Conservation (phyloP, 2,113 vertebrate species). For the Ceuthmochares aereus region DNA sequence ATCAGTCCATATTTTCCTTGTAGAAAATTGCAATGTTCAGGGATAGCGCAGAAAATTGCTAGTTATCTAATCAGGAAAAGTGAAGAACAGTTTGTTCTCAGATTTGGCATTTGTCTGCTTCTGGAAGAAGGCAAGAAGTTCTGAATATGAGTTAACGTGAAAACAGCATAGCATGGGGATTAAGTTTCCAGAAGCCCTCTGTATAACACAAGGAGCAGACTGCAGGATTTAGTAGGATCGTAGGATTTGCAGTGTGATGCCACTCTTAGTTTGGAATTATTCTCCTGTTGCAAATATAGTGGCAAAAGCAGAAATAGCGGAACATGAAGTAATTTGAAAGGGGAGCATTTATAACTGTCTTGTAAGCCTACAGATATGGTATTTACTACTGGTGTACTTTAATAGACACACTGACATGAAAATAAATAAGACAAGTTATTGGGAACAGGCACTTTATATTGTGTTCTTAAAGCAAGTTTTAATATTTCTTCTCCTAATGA, state of each 20-base stretch:
- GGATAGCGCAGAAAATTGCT: slow-evolving; percentile 59
- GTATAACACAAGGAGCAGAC: not conserved
- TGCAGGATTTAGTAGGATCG: not conserved
- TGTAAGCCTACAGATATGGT: not conserved
- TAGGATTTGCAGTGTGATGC: not conserved
- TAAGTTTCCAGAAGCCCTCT: not conserved
- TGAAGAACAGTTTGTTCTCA: slow-evolving; percentile 20
- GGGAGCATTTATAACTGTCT: not conserved
- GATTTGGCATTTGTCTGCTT: slow-evolving; percentile 7
- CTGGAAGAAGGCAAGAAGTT: slow-evolving; percentile 7
- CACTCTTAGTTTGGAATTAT: not conserved
- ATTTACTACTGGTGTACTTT: not conserved
- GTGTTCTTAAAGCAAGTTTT: not conserved
- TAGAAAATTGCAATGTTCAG: slow-evolving; percentile 45
- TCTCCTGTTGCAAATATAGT: not conserved
- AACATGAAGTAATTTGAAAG: not conserved
- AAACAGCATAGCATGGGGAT: not conserved
- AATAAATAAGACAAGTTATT: not conserved
- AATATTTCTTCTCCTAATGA: not conserved
- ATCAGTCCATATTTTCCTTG: slow-evolving; percentile 3
- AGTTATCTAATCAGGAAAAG: slow-evolving; percentile 6
- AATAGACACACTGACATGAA: not conserved
- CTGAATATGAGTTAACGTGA: not conserved
- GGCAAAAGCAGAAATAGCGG: not conserved
- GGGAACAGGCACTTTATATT: not conserved